phyloP scores from a whole-genome alignment of 2,888 invertebrate species.

The Cataglyphis cursor region DNA sequence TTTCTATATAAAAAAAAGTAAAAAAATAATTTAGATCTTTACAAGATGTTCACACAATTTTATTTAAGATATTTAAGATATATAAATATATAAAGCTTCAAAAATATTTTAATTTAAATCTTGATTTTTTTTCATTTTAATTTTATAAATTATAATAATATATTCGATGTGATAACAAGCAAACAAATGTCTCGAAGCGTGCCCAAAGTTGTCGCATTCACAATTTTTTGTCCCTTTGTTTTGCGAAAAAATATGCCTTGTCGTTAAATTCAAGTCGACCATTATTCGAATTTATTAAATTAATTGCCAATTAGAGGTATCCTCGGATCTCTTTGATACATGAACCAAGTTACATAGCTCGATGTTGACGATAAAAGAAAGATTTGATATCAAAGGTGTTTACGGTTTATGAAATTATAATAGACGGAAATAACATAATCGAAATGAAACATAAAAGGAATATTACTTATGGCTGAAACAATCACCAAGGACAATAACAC shows the following conservation, averaged over 20 bases:
- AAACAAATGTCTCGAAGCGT: conserved; percentile 4
- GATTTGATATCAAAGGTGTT: conserved; percentile 68
- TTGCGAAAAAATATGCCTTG: conserved; percentile 10
- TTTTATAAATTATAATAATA: background rate
- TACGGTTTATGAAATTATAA: conserved; percentile 58
- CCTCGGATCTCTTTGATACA: conserved; percentile 56
- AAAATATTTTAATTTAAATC: background rate
- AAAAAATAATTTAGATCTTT: background rate
- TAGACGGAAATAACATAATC: conserved; percentile 31
- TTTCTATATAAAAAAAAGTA: background rate
- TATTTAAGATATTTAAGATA: background rate
- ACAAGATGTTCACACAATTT: background rate
- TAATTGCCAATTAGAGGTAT: conserved; percentile 77
- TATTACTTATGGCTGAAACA: conserved; percentile 39
- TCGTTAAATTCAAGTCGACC: conserved; percentile 43
- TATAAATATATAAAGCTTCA: background rate
- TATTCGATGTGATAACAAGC: conserved; percentile 1
- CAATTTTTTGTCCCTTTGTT: conserved; percentile 15
- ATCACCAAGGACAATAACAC: background rate
- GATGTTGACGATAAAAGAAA: conserved; percentile 68
- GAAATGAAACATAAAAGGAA: conserved; percentile 37
- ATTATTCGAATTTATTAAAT: conserved; percentile 79
- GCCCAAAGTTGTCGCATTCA: conserved; percentile 4
- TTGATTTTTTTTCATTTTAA: background rate
- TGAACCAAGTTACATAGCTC: conserved; percentile 33